Evolutionary conservation across 2,888 invertebrate species (phyloP).

Genomic region (Eupithecia insigniata): DNA sequence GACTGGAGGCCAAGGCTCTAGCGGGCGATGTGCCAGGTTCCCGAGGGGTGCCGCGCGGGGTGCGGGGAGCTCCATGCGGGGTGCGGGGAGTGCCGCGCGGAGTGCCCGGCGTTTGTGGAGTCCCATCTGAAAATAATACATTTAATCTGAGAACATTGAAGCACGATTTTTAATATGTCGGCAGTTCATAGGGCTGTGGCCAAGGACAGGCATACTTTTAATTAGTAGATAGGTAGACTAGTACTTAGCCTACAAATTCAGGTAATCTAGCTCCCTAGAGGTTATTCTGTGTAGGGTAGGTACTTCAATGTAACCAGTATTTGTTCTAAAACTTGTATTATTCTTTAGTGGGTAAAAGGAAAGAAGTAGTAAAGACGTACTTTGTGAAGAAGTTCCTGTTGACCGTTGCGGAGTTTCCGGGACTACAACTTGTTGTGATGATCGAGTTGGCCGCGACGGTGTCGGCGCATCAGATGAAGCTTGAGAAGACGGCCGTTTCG

Average conservation of each 20-base stretch:
- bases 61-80: slow-evolving; percentile 54
- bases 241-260: neutral
- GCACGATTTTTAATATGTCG: neutral
- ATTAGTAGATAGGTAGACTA: neutral
- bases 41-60: slow-evolving; percentile 51
- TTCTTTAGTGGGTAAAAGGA: neutral
- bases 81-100: slow-evolving; percentile 62
- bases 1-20: slow-evolving; percentile 71
- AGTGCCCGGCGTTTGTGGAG: slow-evolving; percentile 62
- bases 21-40: slow-evolving; percentile 75
- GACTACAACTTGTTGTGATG: slow-evolving; percentile 77
- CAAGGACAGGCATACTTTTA: neutral
- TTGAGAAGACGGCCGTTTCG: slow-evolving; percentile 73
- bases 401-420: slow-evolving; percentile 81
- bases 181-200: neutral
- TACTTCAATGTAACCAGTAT: neutral
- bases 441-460: slow-evolving; percentile 72
- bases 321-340: neutral
- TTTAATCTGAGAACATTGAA: neutral
- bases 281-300: neutral
- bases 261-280: neutral
- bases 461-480: slow-evolving; percentile 79
- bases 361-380: slow-evolving; percentile 48
- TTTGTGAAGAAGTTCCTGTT: slow-evolving; percentile 73
- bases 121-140: slow-evolving; percentile 53